These are phyloP conservation scores for Arion vulgaris DNA, from an alignment of 1,140 invertebrate species.

Conservation along the genomic window DNA sequence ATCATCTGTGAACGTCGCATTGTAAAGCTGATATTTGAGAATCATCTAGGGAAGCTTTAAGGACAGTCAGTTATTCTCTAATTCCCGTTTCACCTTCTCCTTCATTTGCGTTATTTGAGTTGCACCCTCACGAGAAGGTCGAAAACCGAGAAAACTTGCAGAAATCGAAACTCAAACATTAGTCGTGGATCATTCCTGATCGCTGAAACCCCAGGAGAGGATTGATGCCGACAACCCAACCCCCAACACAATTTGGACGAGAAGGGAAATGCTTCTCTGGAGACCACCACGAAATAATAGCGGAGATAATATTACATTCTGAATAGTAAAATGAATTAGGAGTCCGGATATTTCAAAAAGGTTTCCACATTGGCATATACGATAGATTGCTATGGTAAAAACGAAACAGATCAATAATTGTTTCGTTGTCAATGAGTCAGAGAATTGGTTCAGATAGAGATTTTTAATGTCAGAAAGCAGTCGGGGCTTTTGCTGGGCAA, in stretches of 20 bases:
- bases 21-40: constrained; percentile 26
- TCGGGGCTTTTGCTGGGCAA: background rate
- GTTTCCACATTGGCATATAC: background rate
- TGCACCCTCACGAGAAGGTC: constrained; percentile 7
- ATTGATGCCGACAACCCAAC: constrained; percentile 9
- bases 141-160: background rate
- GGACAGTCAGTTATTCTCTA: constrained; percentile 21
- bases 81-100: background rate
- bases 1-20: constrained; percentile 28
- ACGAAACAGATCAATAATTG: background rate
- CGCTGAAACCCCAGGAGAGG: constrained; percentile 5
- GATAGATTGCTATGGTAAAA: background rate
- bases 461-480: too few species aligned
- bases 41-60: constrained; percentile 14
- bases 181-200: constrained; percentile 22
- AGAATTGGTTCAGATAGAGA: too few species aligned
- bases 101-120: constrained; percentile 23
- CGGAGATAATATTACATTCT: constrained; percentile 20
- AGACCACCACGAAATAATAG: constrained; percentile 13
- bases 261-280: constrained; percentile 16
- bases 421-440: too few species aligned
- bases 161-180: constrained; percentile 31
- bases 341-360: constrained; percentile 21
- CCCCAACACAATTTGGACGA: constrained; percentile 31
- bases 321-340: constrained; percentile 29